Base-by-base conservation (phyloP, 2,888 invertebrate species). In the Calameuta idolon region DNA sequence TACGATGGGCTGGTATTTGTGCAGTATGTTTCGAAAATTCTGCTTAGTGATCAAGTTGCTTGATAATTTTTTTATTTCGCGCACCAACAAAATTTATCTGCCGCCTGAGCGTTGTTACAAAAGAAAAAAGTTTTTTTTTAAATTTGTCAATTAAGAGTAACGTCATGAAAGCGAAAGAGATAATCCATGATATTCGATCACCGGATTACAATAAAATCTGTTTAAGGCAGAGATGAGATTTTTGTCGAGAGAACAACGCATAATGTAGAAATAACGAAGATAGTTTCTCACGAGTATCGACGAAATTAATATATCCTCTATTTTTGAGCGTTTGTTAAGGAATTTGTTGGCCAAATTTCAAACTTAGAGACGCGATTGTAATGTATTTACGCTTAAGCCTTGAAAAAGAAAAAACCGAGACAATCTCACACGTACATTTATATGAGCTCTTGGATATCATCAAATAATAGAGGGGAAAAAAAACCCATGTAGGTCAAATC, bases 301-400 rank as follows among this genome's bases (percentile, higher is more conserved):
- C 9, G 55, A 9, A 55, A 55, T 55, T 9, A 55, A 55, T 55
- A 23, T 55, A 55, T 55, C 9, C 55, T 55, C 23, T 55, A 55
- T 55, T 71, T 71, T 71, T 71, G 71, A 34, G 11, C 23, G 30
- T 12, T 71, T 71, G 71, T 30, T 34, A n/a, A 71, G 11, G 30
- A 15, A 9, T 71, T 15, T 71, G 9, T 33, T 31, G 71, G 71
- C 55, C 55, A 55, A 5, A 55, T 55, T 55, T 55, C 55, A 55
- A 55, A 71, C 30, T 23, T 33, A 15, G 31, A 71, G 30, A 33
- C 71, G 71, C 23, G 71, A 33, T 33, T 30, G 34, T 11, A 71
- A 71, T 30, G 23, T 31, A 33, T 71, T 71, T 71, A 71, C 71
- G 71, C 30, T 71, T 71, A 71, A 71, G 9, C 71, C 71, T 55